Conservation (phyloP, 2,797 vertebrate species). For the Premnoplex brunnescens region DNA sequence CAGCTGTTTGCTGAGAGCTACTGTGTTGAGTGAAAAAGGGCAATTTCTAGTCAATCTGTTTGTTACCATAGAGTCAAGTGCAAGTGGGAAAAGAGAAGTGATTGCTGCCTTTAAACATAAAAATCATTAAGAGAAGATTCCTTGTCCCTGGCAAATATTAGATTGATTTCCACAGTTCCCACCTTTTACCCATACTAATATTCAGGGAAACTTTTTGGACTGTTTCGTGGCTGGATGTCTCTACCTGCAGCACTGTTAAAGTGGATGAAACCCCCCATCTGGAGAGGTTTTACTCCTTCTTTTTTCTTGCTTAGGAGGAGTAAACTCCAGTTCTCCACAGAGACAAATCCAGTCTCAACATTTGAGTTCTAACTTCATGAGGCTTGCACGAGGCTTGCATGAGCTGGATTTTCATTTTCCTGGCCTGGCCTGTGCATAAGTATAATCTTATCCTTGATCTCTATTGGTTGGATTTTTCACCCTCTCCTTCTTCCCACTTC, state of each 20-base stretch:
- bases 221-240: not conserved
- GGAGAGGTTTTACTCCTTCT: not conserved
- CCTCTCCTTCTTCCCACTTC: not conserved
- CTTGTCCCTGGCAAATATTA: not conserved
- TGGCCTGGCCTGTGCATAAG: not conserved
- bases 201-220: not conserved
- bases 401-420: not conserved
- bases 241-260: accelerated
- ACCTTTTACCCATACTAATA: not conserved
- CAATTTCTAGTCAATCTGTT: not conserved
- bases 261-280: not conserved
- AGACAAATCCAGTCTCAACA: not conserved
- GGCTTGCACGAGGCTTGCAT: not conserved
- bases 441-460: not conserved
- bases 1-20: not conserved
- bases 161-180: not conserved
- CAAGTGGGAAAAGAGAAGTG: not conserved
- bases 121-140: not conserved
- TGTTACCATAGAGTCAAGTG: not conserved
- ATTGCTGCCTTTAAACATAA: not conserved
- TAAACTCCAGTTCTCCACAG: not conserved
- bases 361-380: not conserved
- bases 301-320: not conserved
- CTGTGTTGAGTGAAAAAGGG: not conserved
- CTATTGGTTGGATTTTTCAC: not conserved